Conservation (phyloP, 1,140 invertebrate genomes). For the Yoshiicerus persimilis region DNA sequence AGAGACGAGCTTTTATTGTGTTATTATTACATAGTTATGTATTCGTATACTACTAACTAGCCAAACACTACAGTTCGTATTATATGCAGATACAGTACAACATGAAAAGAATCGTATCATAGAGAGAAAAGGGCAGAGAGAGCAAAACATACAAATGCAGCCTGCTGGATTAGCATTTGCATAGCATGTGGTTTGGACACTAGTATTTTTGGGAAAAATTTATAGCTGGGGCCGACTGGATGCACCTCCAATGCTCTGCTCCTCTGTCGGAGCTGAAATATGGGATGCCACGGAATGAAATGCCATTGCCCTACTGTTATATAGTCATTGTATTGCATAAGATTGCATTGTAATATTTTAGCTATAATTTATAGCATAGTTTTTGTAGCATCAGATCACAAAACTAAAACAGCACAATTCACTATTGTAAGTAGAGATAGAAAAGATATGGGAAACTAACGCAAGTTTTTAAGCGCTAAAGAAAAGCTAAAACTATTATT, state of each 20-base stretch:
- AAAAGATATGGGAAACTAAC: background rate
- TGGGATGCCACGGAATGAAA: background rate
- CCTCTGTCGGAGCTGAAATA: background rate
- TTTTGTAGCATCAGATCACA: background rate
- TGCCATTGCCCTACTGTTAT: background rate
- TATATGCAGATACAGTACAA: background rate
- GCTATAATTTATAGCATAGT: conserved; percentile 6
- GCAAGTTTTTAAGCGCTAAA: background rate
- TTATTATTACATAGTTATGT: background rate
- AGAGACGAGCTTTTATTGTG: background rate
- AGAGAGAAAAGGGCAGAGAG: no score
- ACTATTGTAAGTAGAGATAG: background rate
- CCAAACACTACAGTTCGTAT: background rate
- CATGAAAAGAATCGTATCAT: background rate
- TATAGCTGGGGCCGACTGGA: background rate
- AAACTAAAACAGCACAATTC: background rate
- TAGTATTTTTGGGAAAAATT: background rate
- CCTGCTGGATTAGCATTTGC: background rate
- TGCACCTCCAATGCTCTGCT: background rate
- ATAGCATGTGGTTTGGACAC: conserved; percentile 8
- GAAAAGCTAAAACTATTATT: background rate
- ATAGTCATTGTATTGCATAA: background rate
- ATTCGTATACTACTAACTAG: no score
- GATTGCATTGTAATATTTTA: conserved; percentile 21
- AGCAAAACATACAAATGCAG: background rate